These are phyloP conservation scores for Loriculus beryllinus DNA, from an alignment of 2,797 vertebrate genomes.

Conservation along the genomic window DNA sequence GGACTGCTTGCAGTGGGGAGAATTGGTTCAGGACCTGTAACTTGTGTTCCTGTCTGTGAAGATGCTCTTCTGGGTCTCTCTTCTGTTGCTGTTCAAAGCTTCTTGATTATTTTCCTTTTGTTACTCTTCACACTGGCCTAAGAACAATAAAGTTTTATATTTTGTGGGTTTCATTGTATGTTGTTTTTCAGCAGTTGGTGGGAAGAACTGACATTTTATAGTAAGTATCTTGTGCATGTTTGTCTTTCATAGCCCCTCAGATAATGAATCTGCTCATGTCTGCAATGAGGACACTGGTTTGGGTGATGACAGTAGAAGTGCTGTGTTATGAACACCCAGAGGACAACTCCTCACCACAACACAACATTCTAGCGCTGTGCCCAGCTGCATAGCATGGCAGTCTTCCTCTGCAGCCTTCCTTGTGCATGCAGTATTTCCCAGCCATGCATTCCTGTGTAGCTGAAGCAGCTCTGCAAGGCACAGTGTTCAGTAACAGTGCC, in stretches of 20 bases:
- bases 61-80: accelerated
- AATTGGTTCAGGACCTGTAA: accelerated
- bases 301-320: not conserved
- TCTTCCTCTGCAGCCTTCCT: not conserved
- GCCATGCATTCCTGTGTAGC: not conserved
- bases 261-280: not conserved
- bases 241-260: not conserved
- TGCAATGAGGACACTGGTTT: not conserved
- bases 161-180: accelerated
- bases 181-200: not conserved
- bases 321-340: not conserved
- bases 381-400: not conserved
- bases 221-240: accelerated
- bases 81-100: not conserved
- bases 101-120: not conserved
- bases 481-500: not conserved
- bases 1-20: not conserved
- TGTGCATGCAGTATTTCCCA: accelerated
- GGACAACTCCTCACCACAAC: accelerated
- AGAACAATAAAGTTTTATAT: accelerated
- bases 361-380: accelerated
- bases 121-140: not conserved
- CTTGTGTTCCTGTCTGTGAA: accelerated
- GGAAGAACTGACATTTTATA: not conserved
- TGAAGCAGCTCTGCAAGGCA: not conserved